These are phyloP conservation scores for Eurytoma adleriae DNA, from an alignment of 2,888 invertebrate genomes.

Conservation along the genomic window DNA sequence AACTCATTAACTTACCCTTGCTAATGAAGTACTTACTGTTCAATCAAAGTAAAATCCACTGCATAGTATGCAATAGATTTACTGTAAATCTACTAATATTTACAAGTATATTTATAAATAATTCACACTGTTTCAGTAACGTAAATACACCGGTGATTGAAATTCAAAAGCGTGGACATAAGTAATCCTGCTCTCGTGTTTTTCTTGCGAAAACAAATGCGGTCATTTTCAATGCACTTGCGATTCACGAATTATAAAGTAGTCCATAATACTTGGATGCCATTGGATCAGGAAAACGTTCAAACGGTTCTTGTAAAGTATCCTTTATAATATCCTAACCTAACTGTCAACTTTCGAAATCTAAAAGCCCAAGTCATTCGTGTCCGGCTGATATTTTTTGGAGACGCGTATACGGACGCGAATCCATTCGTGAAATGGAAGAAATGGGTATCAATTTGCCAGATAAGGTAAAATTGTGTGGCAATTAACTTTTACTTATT, in stretches of 20 bases:
- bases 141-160: not conserved
- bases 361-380: conserved; percentile 71
- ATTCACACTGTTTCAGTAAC: too few relatives aligned
- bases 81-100: not conserved
- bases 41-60: not conserved
- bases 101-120: not conserved
- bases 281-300: not conserved
- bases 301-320: conserved; percentile 11
- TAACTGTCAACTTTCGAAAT: conserved; percentile 20
- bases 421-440: conserved; percentile 80
- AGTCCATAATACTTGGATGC: not conserved
- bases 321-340: conserved; percentile 38
- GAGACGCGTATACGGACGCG: conserved; percentile 23
- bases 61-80: not conserved
- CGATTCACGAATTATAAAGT: not conserved
- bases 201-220: not conserved
- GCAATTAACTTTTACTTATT: not conserved
- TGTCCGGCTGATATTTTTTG: conserved; percentile 9
- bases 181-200: not conserved
- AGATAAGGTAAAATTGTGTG: conserved; percentile 84
- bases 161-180: not conserved
- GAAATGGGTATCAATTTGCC: conserved; percentile 88
- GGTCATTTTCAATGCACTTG: not conserved
- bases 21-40: not conserved
- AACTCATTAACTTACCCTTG: not conserved